Percentiles rank a stretch among this genome's conserved stretches.
Conservation (phyloP, 2,113 vertebrate species). For the Poecilia latipinna region DNA sequence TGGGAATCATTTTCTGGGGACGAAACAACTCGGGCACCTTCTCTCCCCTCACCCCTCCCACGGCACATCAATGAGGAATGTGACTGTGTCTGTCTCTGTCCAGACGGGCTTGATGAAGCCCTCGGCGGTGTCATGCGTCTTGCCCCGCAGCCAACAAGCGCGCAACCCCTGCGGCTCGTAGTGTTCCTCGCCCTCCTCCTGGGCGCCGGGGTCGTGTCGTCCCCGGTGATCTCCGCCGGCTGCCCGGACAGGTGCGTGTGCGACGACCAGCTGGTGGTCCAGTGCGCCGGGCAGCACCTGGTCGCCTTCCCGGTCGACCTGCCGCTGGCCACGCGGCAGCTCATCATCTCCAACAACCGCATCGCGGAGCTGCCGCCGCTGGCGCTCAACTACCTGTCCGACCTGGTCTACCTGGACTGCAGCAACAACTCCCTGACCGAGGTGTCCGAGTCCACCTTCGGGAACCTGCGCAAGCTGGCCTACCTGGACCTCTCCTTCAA, state of each 20-base stretch:
- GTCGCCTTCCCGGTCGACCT: constrained; percentile 83
- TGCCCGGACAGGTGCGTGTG: constrained; percentile 87
- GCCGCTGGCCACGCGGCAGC: constrained; percentile 88
- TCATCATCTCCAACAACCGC: constrained; percentile 86
- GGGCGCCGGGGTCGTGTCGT: constrained; percentile 51
- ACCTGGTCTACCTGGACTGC: constrained; percentile 92
- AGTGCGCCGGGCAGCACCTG: constrained; percentile 85
- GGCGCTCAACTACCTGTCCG: constrained; percentile 88
- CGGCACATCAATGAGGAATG: constrained; percentile 76
- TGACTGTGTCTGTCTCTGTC: constrained; percentile 58
- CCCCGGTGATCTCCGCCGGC: constrained; percentile 62
- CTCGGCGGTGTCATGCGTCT: constrained; percentile 78
- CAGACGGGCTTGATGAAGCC: constrained; percentile 78
- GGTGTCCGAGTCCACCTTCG: constrained; percentile 88
- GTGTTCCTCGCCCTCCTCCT: constrained; percentile 42
- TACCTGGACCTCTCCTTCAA: constrained; percentile 94
- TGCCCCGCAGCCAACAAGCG: constrained; percentile 74
- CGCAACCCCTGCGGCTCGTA: constrained; percentile 72
- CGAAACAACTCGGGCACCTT: constrained; percentile 20
- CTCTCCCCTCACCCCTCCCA: neutral
- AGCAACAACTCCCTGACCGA: constrained; percentile 85
- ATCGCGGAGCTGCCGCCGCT: constrained; percentile 84
- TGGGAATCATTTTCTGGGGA: constrained; percentile 34
- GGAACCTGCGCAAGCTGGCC: constrained; percentile 85
- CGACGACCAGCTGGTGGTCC: constrained; percentile 86